Base-by-base conservation (phyloP, 2,113 vertebrate genomes). In the Coptodon rendalli region DNA sequence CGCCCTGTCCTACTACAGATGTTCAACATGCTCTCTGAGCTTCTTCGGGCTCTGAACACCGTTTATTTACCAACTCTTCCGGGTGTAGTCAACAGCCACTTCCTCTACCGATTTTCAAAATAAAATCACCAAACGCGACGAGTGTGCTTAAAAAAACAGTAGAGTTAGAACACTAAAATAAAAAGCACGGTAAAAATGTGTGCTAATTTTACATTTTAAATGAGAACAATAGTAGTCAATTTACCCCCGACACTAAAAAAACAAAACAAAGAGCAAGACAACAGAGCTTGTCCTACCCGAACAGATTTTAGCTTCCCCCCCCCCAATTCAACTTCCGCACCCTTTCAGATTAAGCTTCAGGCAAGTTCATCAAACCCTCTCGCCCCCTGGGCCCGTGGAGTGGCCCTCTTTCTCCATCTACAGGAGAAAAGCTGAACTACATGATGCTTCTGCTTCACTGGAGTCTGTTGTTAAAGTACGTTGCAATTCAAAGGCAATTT, bases 351-450 rank as follows among this genome's bases (percentile, higher is more conserved):
- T 63, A 63, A 7, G 31, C 17, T 36, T 63, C 19, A 36, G 34
- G 71, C 36, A 89, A 66, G 71, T 86, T 19, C 87, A 88, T 53
- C 53, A 82, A 54, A 84, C 84, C 22, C 81, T 48, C 27, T 9
- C 22, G 85, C 83, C 85, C 90, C 81, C 50, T 88, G 48, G 53
- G 84, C 68, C 81, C 83, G 36, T 78, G 76, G 79, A 84, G 54
- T 9, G 31, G 82, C 59, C 34, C 73, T 17, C 19, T 81, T 24
- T 36, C 87, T 80, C 92, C 93, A 86, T 76, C 90, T 92, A 71
- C 31, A 86, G 93, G 89, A 87, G 19, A 83, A 59, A 82, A 16
- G 53, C 54, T 83, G 86, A 92, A 92, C 87, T 85, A 91, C 83
- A 90, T 63, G 87, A 88, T 89, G 88, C 87, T 81, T 93, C 80